Evolutionary conservation across 2,888 invertebrate genomes (phyloP), one percentile per base, ranked within the genome.

Genomic region (Dendrolimus houi): DNA sequence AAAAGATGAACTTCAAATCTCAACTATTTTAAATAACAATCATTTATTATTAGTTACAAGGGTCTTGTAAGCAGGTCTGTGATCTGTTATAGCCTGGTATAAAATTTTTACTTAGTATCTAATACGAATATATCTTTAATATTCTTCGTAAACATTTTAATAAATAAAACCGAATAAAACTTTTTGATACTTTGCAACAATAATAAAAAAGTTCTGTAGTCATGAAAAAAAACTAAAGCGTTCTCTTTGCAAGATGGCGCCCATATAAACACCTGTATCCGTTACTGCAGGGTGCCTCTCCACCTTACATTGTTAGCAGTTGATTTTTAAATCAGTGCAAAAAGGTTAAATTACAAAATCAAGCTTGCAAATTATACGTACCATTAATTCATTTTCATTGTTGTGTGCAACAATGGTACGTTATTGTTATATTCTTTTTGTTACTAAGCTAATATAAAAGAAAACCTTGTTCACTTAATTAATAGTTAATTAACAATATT

Each of bases 191-290:
- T 29, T 47, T 47, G 47, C 47, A 47, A 12, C 9, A 47, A 10
- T 12, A 47, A 47, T 10, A 47, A 47, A 47, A 47, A 12, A 47
- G 47, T 47, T 47, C 8, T 12, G 12, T 47, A 10, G 47, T 3
- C 47, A 9, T 47, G 9, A 47, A 47, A 47, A 47, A 47, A 2
- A 47, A 47, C 9, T 12, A 47, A 47, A 47, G 12, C 47, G 47
- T 9, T 10, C 71, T 77, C 77, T 79, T 83, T 75, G 72, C 73
- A 75, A 77, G 70, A 75, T 77, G 76, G 76, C 73, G 68, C 64
- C 72, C 67, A 70, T 71, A 70, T 70, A 70, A 74, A 72, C 86
- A 86, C 83, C 86, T 87, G 87, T 86, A 85, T 86, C 86, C 85
- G 82, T 70, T 74, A 69, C 61, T 61, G 58, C 60, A 64, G 62